A percentile compares a stretch with the other conserved stretches of the same genome.
Conservation (phyloP, 2,113 vertebrate genomes). For the Spizaetus ornatus region DNA sequence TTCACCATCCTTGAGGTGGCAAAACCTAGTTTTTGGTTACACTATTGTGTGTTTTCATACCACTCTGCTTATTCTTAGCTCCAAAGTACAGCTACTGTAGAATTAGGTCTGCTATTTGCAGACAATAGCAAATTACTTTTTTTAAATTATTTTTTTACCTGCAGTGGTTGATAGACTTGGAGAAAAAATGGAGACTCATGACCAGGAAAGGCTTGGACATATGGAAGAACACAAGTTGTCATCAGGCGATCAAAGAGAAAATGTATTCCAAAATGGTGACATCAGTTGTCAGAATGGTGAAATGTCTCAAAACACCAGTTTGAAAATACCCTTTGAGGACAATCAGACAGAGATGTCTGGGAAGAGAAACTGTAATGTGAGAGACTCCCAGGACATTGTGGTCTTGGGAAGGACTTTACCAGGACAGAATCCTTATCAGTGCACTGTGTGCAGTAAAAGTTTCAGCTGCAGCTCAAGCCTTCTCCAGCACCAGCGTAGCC, state of each 20-base stretch:
- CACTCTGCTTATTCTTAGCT: neutral
- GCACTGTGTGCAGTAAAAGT: conserved; percentile 33
- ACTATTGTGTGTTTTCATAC: neutral
- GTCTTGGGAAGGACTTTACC: neutral
- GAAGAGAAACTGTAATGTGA: neutral
- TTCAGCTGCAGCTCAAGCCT: conserved; percentile 50
- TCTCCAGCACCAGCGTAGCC: conserved; percentile 21
- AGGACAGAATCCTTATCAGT: conserved; percentile 25
- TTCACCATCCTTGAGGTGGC: neutral
- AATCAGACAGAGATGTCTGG: neutral
- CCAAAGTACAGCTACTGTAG: neutral
- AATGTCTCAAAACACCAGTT: neutral
- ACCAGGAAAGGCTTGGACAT: neutral
- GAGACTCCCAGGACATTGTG: neutral
- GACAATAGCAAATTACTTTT: neutral
- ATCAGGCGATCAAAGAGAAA: neutral
- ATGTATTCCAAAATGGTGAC: neutral
- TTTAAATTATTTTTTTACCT: neutral
- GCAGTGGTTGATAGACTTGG: neutral
- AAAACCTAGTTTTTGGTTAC: neutral
- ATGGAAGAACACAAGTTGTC: neutral
- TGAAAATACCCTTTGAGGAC: neutral
- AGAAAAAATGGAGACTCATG: neutral
- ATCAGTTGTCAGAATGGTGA: neutral
- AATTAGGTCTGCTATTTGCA: neutral